phyloP scores from a whole-genome alignment of 2,888 invertebrate species.

The Dicyrtomina minuta region DNA sequence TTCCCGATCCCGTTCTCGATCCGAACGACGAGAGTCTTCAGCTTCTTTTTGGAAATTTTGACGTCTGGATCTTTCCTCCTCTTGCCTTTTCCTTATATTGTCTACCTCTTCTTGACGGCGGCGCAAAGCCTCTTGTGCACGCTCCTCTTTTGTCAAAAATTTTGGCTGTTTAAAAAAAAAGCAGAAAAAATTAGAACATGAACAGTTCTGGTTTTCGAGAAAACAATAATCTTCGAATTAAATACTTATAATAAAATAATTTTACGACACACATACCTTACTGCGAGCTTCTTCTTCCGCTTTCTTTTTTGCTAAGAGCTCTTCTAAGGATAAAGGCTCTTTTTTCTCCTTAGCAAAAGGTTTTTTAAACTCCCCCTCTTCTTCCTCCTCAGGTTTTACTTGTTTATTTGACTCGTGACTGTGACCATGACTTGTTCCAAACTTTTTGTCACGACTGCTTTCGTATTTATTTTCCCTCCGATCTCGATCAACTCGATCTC shows the following conservation, averaged over 20 bases:
- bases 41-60: constrained; percentile 59
- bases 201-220: too few relatives aligned
- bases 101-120: constrained; percentile 87
- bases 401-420: not conserved
- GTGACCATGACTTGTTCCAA: too few relatives aligned
- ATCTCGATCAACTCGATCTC: constrained; percentile 12
- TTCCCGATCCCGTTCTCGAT: constrained; percentile 52
- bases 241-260: too few relatives aligned
- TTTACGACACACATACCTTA: constrained; percentile 64
- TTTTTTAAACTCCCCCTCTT: constrained; percentile 54
- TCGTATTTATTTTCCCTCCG: too few relatives aligned
- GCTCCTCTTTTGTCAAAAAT: constrained; percentile 93
- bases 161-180: constrained; percentile 68
- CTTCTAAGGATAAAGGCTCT: constrained; percentile 94
- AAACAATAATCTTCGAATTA: too few relatives aligned
- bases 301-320: constrained; percentile 91
- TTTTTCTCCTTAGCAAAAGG: constrained; percentile 58
- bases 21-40: constrained; percentile 50
- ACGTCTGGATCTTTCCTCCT: constrained; percentile 68
- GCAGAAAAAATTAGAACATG: constrained; percentile 25
- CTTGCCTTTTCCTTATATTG: constrained; percentile 70
- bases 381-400: constrained; percentile 55
- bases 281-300: constrained; percentile 91
- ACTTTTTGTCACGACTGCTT: not conserved
- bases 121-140: constrained; percentile 84